Conservation (phyloP, 2,888 invertebrate species). For the Synanthedon formicaeformis region DNA sequence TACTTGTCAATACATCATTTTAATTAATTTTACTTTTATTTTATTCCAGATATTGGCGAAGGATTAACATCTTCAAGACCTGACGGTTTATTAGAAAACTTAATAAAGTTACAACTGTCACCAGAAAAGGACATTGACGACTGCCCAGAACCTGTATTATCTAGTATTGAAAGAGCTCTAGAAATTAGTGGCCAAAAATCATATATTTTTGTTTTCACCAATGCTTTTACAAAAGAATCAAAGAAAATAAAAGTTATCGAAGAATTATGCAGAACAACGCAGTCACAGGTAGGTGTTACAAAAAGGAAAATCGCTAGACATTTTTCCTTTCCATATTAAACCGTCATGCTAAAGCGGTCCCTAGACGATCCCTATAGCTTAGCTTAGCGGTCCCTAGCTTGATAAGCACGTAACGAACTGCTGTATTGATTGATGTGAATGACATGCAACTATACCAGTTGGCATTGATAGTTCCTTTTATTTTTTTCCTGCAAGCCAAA, state of each 20-base stretch:
- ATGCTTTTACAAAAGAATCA: constrained; percentile 32
- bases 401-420: no score
- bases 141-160: constrained; percentile 39
- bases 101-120: not conserved
- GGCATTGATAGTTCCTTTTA: no score
- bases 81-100: not conserved
- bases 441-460: no score
- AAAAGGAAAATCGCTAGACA: not conserved
- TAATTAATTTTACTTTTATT: not conserved
- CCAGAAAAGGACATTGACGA: constrained; percentile 10
- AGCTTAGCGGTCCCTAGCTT: no score
- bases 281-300: constrained; percentile 16
- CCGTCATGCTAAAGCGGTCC: no score
- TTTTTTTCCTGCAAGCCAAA: no score
- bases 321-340: no score
- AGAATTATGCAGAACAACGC: constrained; percentile 12
- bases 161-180: constrained; percentile 34
- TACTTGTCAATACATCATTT: not conserved
- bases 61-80: not conserved
- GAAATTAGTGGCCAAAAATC: constrained; percentile 26
- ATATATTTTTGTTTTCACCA: constrained; percentile 39
- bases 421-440: no score
- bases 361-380: no score
- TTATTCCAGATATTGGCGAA: not conserved
- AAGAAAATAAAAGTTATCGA: constrained; percentile 11